A percentile compares a stretch with the other conserved stretches of the same genome.
These are phyloP conservation scores for Onthophagus taurus DNA, from an alignment of 1,140 invertebrate species.

Conservation along the genomic window DNA sequence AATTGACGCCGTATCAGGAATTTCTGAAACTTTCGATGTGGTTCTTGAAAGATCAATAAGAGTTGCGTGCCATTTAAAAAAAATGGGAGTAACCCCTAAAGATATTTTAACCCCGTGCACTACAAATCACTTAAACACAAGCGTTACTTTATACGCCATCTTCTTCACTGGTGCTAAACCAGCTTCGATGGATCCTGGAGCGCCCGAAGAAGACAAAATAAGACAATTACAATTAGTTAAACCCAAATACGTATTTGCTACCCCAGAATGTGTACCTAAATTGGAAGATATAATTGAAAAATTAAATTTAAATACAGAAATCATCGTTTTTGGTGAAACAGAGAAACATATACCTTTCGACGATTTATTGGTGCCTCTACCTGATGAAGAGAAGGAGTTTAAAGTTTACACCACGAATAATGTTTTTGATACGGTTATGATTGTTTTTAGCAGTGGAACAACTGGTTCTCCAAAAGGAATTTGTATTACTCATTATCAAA, in stretches of 20 bases:
- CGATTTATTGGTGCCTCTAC: conserved; percentile 17
- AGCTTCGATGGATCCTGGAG: conserved; percentile 13
- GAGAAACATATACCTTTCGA: conserved; percentile 15
- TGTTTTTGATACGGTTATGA: conserved; percentile 26
- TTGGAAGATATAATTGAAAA: conserved; percentile 22
- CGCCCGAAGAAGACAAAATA: conserved; percentile 13
- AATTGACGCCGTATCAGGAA: conserved; percentile 34
- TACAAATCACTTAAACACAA: conserved; percentile 29
- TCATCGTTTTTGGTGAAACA: conserved; percentile 20
- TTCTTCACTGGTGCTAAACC: conserved; percentile 25
- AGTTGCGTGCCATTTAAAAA: conserved; percentile 30
- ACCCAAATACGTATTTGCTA: conserved; percentile 35
- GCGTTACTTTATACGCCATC: conserved; percentile 30
- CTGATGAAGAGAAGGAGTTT: conserved; percentile 22
- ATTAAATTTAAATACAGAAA: conserved; percentile 16
- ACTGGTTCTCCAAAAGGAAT: conserved; percentile 68
- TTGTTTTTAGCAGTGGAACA: conserved; percentile 54
- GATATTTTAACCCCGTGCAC: conserved; percentile 34
- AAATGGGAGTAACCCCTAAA: conserved; percentile 25
- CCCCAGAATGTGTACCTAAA: conserved; percentile 16
- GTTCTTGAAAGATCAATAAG: conserved; percentile 26
- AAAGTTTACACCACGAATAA: conserved; percentile 18
- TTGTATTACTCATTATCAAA: conserved; percentile 47
- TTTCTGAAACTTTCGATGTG: conserved; percentile 30
- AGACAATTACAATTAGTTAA: conserved; percentile 31